phyloP scores from a whole-genome alignment of 1,140 invertebrate genomes.

The Dendroctonus ponderosae region DNA sequence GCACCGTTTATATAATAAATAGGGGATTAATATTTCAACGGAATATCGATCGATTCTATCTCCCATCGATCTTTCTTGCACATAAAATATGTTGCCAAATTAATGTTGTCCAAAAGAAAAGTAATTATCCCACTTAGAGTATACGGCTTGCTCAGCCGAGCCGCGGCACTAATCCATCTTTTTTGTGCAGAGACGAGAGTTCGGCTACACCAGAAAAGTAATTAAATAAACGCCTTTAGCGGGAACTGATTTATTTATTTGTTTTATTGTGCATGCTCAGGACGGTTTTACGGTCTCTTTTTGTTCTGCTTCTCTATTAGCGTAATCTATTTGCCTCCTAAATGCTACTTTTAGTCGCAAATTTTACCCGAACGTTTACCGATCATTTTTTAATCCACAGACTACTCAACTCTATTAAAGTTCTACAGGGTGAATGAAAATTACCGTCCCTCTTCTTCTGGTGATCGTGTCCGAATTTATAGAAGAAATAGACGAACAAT shows the following conservation, averaged over 20 bases:
- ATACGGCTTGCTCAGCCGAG: constrained; percentile 15
- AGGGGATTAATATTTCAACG: no score
- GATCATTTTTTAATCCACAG: no score
- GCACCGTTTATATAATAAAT: no score
- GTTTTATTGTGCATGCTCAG: constrained; percentile 16
- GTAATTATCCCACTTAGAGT: constrained; percentile 19
- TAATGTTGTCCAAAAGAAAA: constrained; percentile 19
- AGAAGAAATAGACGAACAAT: no score
- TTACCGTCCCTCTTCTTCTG: no score
- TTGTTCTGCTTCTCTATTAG: constrained; percentile 9
- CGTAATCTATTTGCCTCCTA: constrained; percentile 12
- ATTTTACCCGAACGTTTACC: background rate
- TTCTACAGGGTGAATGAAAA: no score
- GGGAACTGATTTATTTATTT: constrained; percentile 22
- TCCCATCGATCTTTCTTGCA: no score
- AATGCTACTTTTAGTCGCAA: constrained; percentile 11
- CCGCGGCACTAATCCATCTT: constrained; percentile 22
- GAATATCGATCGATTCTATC: no score
- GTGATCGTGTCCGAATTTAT: no score
- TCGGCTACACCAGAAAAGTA: constrained; percentile 18
- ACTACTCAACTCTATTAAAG: no score
- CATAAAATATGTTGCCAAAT: constrained; percentile 15
- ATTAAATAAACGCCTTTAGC: constrained; percentile 24
- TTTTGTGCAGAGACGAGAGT: constrained; percentile 15
- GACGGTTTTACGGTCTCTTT: constrained; percentile 9